These are phyloP conservation scores for Pseudopleuronectes americanus DNA, from an alignment of 2,797 vertebrate genomes.

Conservation along the genomic window DNA sequence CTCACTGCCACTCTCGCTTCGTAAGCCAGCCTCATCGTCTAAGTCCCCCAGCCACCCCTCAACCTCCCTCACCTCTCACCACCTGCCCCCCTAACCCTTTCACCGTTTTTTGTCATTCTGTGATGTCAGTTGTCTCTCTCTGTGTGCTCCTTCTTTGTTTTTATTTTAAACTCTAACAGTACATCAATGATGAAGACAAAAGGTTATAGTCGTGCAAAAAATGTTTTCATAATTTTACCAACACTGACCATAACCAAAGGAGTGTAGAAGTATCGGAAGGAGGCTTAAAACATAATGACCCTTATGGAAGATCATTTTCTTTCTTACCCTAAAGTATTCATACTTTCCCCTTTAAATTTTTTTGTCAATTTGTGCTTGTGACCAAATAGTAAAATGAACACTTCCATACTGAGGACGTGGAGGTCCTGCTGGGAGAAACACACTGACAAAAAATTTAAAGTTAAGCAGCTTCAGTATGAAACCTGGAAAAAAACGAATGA, in stretches of 20 bases:
- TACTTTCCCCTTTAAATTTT: no score
- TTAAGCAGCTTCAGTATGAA: no score
- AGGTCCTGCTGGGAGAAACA: not conserved
- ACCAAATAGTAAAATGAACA: not conserved
- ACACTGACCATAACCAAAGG: not conserved
- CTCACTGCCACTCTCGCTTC: conserved; percentile 86
- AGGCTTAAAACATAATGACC: not conserved
- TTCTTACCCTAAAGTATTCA: no score
- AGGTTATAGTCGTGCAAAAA: not conserved
- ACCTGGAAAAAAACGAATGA: no score
- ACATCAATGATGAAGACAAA: conserved; percentile 89
- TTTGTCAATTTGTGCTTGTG: not conserved
- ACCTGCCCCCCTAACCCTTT: conserved; percentile 9
- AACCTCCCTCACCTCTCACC: conserved; percentile 5
- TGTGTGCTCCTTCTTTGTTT: conserved; percentile 55
- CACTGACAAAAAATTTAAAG: no score
- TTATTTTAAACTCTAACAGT: conserved; percentile 71
- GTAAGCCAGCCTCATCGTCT: conserved; percentile 86
- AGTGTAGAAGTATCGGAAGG: not conserved
- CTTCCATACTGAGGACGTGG: not conserved
- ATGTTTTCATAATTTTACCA: conserved; percentile 6
- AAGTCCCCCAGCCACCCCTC: conserved; percentile 47
- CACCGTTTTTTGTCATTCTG: conserved; percentile 76
- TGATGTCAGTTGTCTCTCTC: conserved; percentile 84
- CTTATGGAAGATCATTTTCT: no score